phyloP scores from a whole-genome alignment of 2,113 vertebrate species.

The Lynx canadensis region DNA sequence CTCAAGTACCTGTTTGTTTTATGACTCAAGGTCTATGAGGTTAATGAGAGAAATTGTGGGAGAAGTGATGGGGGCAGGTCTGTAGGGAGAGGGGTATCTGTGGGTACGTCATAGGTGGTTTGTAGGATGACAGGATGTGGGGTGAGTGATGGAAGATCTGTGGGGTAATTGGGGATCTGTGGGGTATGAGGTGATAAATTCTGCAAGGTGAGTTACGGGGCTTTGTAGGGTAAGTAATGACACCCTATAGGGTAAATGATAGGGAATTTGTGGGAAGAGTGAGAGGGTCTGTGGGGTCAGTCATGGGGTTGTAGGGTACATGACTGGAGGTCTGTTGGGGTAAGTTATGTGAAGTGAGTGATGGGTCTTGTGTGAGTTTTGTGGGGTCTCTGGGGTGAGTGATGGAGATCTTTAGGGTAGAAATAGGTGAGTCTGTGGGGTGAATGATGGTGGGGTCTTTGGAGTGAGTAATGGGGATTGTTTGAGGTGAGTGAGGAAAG shows the following conservation, averaged over 20 bases:
- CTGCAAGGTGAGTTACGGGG: background rate
- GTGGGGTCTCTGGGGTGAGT: background rate
- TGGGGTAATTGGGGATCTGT: background rate
- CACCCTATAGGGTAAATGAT: background rate
- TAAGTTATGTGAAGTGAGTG: background rate
- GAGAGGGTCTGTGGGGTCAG: background rate
- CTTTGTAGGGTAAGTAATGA: background rate
- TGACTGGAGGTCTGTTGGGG: background rate
- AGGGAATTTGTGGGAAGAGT: background rate
- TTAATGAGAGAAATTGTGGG: background rate
- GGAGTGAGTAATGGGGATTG: background rate
- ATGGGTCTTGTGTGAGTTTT: background rate
- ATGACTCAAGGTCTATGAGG: background rate
- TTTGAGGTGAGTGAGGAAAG: background rate
- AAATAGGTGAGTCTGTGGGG: background rate
- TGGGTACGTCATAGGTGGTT: background rate
- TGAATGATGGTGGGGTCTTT: background rate
- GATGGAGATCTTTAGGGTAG: background rate
- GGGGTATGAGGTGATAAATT: background rate
- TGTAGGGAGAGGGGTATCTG: background rate
- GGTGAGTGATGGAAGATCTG: background rate
- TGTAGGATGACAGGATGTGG: background rate
- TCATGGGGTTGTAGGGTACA: background rate
- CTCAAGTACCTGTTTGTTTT: slow-evolving; percentile 18
- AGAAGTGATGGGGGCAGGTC: background rate